phyloP scores from a whole-genome alignment of 1,140 invertebrate genomes.

The Helicoverpa zea region DNA sequence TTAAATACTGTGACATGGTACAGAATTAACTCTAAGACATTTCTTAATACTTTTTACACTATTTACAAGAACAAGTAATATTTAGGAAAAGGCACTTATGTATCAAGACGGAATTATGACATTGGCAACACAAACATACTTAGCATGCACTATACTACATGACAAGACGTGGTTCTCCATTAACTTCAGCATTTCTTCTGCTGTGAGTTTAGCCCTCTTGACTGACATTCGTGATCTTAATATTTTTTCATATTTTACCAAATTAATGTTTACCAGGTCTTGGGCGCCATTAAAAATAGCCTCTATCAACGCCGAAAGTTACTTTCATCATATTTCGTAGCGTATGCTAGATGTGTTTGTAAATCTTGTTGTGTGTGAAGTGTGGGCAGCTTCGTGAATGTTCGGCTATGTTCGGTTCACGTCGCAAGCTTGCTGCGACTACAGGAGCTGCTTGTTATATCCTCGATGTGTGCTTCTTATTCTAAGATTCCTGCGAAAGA shows the following conservation, averaged over 20 bases:
- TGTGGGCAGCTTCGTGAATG: background rate
- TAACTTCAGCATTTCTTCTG: too few relatives aligned
- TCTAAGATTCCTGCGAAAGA: slow-evolving; percentile 14
- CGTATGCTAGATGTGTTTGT: background rate
- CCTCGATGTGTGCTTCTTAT: slow-evolving; percentile 37
- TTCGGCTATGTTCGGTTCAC: slow-evolving; percentile 5
- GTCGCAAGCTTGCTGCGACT: background rate
- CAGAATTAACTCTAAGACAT: background rate
- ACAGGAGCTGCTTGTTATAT: background rate
- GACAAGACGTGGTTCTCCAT: background rate
- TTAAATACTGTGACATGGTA: background rate
- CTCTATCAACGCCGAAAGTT: background rate
- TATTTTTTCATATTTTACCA: too few relatives aligned
- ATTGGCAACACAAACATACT: background rate
- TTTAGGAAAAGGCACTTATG: background rate
- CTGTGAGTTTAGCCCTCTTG: too few relatives aligned
- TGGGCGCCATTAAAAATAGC: background rate
- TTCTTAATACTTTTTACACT: slow-evolving; percentile 12
- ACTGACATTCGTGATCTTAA: too few relatives aligned
- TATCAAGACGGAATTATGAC: background rate
- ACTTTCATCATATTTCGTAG: background rate
- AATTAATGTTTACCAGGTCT: too few relatives aligned
- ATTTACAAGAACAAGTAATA: background rate
- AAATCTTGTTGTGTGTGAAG: background rate
- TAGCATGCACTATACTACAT: background rate